Evolutionary conservation across 2,888 invertebrate genomes (phyloP), one percentile per base, ranked within the genome.

Genomic region (Dolomedes plantarius): DNA sequence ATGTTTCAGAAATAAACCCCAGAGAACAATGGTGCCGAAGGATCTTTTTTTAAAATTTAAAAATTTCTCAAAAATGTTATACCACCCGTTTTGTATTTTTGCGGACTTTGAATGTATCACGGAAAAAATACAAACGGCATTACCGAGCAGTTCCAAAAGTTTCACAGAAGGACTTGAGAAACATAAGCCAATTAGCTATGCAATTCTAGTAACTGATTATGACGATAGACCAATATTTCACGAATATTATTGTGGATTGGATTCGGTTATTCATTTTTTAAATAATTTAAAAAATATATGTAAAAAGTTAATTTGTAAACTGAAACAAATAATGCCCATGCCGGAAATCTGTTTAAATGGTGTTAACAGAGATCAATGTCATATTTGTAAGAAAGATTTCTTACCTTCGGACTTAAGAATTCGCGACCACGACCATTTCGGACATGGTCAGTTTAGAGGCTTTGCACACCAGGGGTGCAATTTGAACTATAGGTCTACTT

Each of bases 321-420:
- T 71, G 29, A 19, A n/a, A 9, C 13, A 16, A 56, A 71, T 50
- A 19, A 29, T 62, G 27, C 64, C 67, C 9, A 27, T 73, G 62
- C 56, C 19, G 19, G 16, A 50, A n/a, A n/a, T n/a, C n/a, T n/a
- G n/a, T n/a, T n/a, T n/a, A n/a, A n/a, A n/a, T n/a, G n/a, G n/a
- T n/a, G n/a, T n/a, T 7, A 50, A 50, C 39, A 13, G 39, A 39
- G 39, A 39, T 39, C 13, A 39, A n/a, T 76, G 50, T 23, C 31
- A 67, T 31, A 13, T 68, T n/a, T 68, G 68, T 68, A 41, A 23
- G 46, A 76, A 50, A 76, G 0, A 16, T 9, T 76, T 76, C 19
- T 27, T 29, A 46, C 3, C 19, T n/a, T n/a, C n/a, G n/a, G n/a
- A n/a, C n/a, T n/a, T n/a, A n/a, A n/a, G n/a, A n/a, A n/a, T n/a